These are phyloP conservation scores for Drosophila burlai DNA, from an alignment of 1,140 invertebrate genomes.

Conservation along the genomic window DNA sequence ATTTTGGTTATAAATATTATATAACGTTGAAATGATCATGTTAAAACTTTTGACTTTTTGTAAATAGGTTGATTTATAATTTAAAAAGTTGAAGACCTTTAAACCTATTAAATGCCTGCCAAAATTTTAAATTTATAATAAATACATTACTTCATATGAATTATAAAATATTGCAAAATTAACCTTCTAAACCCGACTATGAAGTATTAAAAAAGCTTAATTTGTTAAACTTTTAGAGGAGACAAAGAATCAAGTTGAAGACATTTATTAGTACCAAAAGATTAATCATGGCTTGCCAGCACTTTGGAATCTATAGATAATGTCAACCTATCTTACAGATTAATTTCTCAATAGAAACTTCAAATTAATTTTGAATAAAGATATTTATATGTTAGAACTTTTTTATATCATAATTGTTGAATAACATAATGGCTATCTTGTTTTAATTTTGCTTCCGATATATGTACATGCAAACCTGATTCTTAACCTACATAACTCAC, in stretches of 20 bases:
- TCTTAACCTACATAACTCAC: constrained; percentile 8
- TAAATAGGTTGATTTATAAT: too few species aligned
- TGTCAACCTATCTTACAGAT: not conserved
- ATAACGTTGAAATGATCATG: too few species aligned
- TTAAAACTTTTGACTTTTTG: too few species aligned
- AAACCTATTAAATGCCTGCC: too few species aligned
- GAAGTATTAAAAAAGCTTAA: too few species aligned
- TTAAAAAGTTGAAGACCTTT: too few species aligned
- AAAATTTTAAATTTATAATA: too few species aligned
- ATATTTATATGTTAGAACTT: not conserved
- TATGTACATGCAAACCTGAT: not conserved
- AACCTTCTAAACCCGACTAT: too few species aligned
- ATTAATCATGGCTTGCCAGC: not conserved
- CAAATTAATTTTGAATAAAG: not conserved
- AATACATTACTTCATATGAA: too few species aligned
- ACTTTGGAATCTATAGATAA: not conserved
- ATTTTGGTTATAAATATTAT: too few species aligned
- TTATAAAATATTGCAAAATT: too few species aligned
- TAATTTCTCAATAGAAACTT: not conserved
- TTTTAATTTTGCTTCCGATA: not conserved
- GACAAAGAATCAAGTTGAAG: not conserved
- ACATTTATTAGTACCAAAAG: not conserved
- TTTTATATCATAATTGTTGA: not conserved
- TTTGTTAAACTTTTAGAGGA: not conserved
- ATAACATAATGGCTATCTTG: not conserved